Conservation (phyloP, 2,113 vertebrate species). For the Ceyx cyanopectus region DNA sequence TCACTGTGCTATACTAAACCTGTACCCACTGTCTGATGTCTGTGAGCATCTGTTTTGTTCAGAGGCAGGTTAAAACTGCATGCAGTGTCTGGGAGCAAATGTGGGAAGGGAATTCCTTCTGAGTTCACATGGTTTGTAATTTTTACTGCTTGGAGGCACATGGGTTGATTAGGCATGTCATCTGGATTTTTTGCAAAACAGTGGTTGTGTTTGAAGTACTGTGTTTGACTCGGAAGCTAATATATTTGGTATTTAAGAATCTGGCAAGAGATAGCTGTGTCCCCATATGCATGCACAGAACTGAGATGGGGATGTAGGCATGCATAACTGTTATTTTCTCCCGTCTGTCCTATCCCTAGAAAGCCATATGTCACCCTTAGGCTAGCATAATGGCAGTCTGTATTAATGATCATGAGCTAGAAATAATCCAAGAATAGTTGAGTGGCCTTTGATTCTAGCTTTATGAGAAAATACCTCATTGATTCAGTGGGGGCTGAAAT, state of each 20-base stretch:
- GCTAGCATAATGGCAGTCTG: background rate
- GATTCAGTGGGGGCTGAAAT: conserved; percentile 16
- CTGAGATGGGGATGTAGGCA: conserved; percentile 17
- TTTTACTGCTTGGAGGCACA: background rate
- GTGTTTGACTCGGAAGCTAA: background rate
- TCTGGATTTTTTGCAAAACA: background rate
- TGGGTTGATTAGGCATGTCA: background rate
- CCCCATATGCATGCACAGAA: conserved; percentile 22
- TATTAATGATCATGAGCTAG: conserved; percentile 51
- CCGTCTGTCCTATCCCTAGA: conserved; percentile 47
- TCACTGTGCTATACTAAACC: background rate
- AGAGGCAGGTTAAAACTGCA: background rate
- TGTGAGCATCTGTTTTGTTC: background rate
- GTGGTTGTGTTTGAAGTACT: background rate
- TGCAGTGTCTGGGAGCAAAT: background rate
- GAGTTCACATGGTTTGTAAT: background rate
- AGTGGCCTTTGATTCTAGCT: conserved; percentile 15
- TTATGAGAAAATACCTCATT: conserved; percentile 13
- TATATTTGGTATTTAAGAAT: conserved; percentile 49
- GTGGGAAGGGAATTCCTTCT: conserved; percentile 12
- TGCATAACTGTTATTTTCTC: conserved; percentile 11
- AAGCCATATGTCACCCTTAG: conserved; percentile 54
- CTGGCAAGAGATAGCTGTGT: conserved; percentile 31
- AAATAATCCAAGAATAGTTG: conserved; percentile 45
- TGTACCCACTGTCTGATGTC: background rate